A percentile compares a stretch with the other conserved stretches of the same genome.
Conservation (phyloP, 1,140 invertebrate species). For the Drosophila chauvacae region DNA sequence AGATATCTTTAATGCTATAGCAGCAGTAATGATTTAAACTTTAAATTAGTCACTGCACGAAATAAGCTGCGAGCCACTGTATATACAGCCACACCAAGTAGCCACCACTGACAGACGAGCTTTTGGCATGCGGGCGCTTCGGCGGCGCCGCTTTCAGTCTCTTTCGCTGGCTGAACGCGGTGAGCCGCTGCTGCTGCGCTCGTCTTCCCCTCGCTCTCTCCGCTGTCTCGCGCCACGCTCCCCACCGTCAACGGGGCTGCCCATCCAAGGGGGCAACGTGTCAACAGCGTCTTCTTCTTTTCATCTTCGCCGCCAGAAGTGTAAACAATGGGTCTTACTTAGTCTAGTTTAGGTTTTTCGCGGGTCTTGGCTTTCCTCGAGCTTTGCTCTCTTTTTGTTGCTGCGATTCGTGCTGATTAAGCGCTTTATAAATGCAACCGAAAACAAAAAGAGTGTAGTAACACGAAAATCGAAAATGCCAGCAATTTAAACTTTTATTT, state of each 20-base stretch:
- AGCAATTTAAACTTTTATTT: slow-evolving; percentile 66
- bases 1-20: no score
- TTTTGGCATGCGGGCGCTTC: slow-evolving; percentile 40
- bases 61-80: no score
- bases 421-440: slow-evolving; percentile 58
- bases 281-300: slow-evolving; percentile 57
- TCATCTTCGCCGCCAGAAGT: slow-evolving; percentile 54
- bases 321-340: slow-evolving; percentile 66
- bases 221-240: slow-evolving; percentile 1
- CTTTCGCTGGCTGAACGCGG: slow-evolving; percentile 57
- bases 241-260: slow-evolving; percentile 46
- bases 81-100: neutral
- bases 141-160: slow-evolving; percentile 50
- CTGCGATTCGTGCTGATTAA: slow-evolving; percentile 54
- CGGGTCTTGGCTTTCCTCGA: slow-evolving; percentile 5
- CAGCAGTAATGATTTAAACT: no score
- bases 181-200: slow-evolving; percentile 41
- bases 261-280: slow-evolving; percentile 73
- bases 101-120: slow-evolving; percentile 18
- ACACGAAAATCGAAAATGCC: slow-evolving; percentile 64
- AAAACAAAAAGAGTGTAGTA: slow-evolving; percentile 39
- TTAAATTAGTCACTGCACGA: no score
- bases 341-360: slow-evolving; percentile 56
- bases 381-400: slow-evolving; percentile 12
- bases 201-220: slow-evolving; percentile 6